phyloP scores from a whole-genome alignment of 2,888 invertebrate genomes.

The Argynnis bischoffii region DNA sequence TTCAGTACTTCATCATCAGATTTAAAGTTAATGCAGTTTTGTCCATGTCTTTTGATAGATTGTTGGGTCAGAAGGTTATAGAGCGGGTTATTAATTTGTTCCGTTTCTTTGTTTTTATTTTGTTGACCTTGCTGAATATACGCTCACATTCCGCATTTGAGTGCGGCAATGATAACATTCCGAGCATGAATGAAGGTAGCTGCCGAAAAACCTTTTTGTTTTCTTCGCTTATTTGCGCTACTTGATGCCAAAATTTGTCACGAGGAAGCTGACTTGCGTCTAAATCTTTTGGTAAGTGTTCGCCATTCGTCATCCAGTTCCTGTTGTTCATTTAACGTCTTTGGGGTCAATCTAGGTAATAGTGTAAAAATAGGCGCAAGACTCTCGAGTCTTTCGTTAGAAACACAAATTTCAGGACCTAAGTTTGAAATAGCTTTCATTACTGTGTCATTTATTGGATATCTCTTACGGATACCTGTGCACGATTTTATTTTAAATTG shows the following conservation, averaged over 20 bases:
- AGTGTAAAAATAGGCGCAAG: too few relatives aligned
- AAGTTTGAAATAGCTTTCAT: not conserved
- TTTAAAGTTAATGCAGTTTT: not conserved
- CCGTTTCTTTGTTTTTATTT: conserved; percentile 26
- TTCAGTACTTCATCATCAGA: too few relatives aligned
- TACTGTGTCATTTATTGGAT: conserved; percentile 5
- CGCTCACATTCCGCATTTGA: conserved; percentile 31
- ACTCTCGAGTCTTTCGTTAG: too few relatives aligned
- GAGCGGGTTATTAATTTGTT: conserved; percentile 17
- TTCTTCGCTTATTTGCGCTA: not conserved
- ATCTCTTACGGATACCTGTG: conserved; percentile 2
- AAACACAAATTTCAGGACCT: not conserved
- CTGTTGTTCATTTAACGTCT: too few relatives aligned
- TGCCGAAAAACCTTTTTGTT: too few relatives aligned
- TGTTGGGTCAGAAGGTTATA: conserved; percentile 28
- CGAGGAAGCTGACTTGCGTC: conserved; percentile 1
- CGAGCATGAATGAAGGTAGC: conserved; percentile 4
- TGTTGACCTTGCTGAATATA: conserved; percentile 9
- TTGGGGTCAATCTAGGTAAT: too few relatives aligned
- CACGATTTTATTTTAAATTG: not conserved
- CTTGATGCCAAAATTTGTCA: conserved; percentile 21
- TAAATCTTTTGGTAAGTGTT: not conserved
- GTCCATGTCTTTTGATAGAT: conserved; percentile 16
- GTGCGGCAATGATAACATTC: conserved; percentile 23
- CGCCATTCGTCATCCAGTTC: conserved; percentile 27